Evolutionary conservation across 2,113 vertebrate species (phyloP).

Genomic region (Sphaerodactylus townsendi): DNA sequence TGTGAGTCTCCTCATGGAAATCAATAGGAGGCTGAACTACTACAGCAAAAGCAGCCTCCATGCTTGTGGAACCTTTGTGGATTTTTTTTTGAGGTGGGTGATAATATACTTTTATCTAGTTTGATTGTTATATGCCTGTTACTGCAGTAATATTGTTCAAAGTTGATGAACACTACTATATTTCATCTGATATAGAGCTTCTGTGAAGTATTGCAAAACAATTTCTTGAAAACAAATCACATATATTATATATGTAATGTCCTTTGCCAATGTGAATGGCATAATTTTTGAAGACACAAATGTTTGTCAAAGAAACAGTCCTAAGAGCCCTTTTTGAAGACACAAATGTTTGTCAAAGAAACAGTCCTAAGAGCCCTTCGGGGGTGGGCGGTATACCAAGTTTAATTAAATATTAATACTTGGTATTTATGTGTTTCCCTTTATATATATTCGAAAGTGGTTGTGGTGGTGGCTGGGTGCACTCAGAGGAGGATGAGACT

Average conservation of each 20-base stretch:
- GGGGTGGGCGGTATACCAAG: too few species aligned
- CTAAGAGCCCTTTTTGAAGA: conserved; percentile 19
- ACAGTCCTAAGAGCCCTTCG: conserved; percentile 10
- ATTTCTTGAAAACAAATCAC: neutral
- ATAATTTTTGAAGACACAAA: conserved; percentile 13
- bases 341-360: conserved; percentile 17
- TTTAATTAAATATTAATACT: too few species aligned
- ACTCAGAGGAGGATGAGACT: neutral
- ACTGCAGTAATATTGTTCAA: neutral
- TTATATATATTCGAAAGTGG: neutral
- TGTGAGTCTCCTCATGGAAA: neutral
- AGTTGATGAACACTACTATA: neutral
- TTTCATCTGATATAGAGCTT: neutral
- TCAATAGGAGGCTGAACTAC: neutral
- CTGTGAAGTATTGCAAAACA: neutral
- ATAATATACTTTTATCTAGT: neutral
- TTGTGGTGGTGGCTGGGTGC: neutral
- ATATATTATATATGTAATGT: neutral
- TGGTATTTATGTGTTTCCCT: neutral
- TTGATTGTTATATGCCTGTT: neutral
- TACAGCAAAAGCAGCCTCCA: neutral
- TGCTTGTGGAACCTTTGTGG: neutral
- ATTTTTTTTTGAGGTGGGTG: neutral
- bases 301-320: conserved; percentile 17
- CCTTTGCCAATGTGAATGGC: neutral